phyloP scores from a whole-genome alignment of 2,113 vertebrate genomes.

The Raja brachyura region DNA sequence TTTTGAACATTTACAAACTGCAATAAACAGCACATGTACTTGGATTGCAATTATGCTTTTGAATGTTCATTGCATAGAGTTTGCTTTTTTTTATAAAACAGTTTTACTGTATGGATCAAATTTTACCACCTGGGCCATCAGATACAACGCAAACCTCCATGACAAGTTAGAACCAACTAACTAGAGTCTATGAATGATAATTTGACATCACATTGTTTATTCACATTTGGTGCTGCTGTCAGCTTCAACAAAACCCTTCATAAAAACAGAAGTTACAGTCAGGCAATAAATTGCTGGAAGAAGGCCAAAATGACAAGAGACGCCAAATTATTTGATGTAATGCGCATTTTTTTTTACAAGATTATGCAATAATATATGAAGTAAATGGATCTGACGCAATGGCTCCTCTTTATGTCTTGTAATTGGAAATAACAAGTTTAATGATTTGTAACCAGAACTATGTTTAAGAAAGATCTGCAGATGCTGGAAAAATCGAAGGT shows the following conservation, averaged over 20 bases:
- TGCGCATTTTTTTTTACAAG: neutral
- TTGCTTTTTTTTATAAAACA: neutral
- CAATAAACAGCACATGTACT: neutral
- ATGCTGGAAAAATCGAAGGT: no score
- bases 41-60: slow-evolving; percentile 8
- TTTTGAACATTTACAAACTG: slow-evolving; percentile 1
- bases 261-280: neutral
- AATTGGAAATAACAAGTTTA: neutral
- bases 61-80: neutral
- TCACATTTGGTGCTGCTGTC: slow-evolving; percentile 3
- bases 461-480: no score
- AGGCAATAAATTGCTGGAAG: neutral
- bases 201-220: neutral
- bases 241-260: neutral
- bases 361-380: neutral
- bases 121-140: neutral
- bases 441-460: neutral
- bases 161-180: neutral
- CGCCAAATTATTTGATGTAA: neutral
- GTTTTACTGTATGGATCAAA: neutral
- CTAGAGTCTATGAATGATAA: neutral
- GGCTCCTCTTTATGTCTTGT: neutral
- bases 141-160: neutral
- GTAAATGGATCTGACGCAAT: neutral
- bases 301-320: neutral